phyloP scores from a whole-genome alignment of 30 jellyfish, hydroid and myxozoan species.

The Calvadosia cruxmelitensis region DNA sequence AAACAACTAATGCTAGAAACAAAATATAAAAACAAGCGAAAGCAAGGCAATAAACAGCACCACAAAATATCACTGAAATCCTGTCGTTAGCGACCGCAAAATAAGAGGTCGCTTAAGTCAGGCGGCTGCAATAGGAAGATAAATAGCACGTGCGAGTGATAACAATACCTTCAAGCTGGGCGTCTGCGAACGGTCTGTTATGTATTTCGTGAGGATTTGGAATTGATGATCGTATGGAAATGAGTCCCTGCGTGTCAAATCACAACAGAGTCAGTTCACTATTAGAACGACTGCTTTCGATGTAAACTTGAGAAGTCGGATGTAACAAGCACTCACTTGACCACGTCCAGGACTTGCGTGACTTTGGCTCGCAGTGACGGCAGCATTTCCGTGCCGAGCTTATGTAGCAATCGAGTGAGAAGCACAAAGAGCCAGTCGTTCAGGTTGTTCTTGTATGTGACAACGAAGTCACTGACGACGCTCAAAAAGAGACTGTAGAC shows the following conservation, averaged over 20 bases:
- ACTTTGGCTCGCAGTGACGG: conserved; percentile 80
- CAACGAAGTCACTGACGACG: conserved; percentile 86
- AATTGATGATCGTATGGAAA: conserved; percentile 95
- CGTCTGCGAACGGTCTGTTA: conserved; percentile 84
- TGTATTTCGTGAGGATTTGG: conserved; percentile 77
- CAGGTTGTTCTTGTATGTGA: conserved; percentile 58
- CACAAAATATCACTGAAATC: no score
- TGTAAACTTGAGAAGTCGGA: neutral
- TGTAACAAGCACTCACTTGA: conserved; percentile 28
- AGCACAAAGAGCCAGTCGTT: conserved; percentile 85
- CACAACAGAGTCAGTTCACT: neutral
- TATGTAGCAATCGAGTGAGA: conserved; percentile 73
- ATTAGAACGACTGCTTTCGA: no score
- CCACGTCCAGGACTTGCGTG: conserved; percentile 88
- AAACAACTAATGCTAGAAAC: no score
- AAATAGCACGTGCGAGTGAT: no score
- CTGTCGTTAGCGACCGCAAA: no score
- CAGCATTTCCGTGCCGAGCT: conserved; percentile 70
- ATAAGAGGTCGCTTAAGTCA: no score
- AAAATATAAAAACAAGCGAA: neutral
- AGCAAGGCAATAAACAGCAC: neutral
- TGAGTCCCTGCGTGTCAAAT: conserved; percentile 52
- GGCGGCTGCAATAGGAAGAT: no score
- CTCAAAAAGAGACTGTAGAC: conserved; percentile 80
- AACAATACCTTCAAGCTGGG: conserved; percentile 62